A percentile compares a stretch with the other conserved stretches of the same genome.
These are phyloP conservation scores for Atta cephalotes DNA, from an alignment of 1,140 invertebrate species.

Conservation along the genomic window DNA sequence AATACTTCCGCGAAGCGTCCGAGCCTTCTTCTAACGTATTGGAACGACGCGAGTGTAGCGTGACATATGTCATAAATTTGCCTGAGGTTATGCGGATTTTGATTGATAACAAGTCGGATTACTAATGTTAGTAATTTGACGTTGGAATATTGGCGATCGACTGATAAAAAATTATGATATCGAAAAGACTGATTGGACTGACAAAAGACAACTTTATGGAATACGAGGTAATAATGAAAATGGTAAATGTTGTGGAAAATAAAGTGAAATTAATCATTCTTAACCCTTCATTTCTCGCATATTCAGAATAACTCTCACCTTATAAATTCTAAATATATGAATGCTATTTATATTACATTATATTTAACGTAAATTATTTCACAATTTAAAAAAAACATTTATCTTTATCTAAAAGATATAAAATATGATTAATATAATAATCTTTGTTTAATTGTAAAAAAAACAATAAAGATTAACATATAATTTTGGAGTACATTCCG, in stretches of 20 bases:
- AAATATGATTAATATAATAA: too few species aligned
- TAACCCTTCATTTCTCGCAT: not conserved
- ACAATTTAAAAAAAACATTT: too few species aligned
- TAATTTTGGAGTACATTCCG: too few species aligned
- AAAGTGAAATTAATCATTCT: not conserved
- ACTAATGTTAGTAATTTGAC: slow-evolving; percentile 18
- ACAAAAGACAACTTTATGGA: not conserved
- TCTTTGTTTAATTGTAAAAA: too few species aligned
- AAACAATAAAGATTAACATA: too few species aligned
- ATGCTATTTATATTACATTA: too few species aligned
- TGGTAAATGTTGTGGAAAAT: not conserved
- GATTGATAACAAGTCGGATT: slow-evolving; percentile 47
- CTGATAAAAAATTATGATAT: slow-evolving; percentile 42
- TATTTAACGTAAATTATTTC: too few species aligned
- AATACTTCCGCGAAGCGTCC: slow-evolving; percentile 28
- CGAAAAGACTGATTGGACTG: slow-evolving; percentile 3
- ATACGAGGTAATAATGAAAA: not conserved
- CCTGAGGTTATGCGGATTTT: slow-evolving; percentile 1
- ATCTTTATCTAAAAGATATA: too few species aligned
- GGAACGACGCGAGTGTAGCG: not conserved
- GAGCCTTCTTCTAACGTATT: not conserved
- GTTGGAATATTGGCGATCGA: not conserved
- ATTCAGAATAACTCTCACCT: too few species aligned
- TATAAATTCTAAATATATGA: too few species aligned
- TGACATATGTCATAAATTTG: slow-evolving; percentile 20